Base-by-base conservation (phyloP, 2,113 vertebrate genomes). In the Nycticorax nycticorax region DNA sequence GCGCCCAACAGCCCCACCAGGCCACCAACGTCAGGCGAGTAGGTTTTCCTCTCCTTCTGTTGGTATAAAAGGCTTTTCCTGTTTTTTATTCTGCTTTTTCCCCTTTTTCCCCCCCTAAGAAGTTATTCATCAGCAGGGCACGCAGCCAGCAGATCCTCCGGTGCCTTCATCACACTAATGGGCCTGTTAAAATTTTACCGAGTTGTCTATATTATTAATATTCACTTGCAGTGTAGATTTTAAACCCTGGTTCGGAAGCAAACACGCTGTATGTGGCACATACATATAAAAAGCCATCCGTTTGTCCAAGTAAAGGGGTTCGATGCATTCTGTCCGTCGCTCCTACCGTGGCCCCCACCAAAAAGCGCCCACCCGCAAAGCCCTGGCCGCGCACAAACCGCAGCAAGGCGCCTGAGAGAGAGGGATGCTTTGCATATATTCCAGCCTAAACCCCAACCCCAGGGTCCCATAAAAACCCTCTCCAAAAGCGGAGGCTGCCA, bases 401-500 rank as follows among this genome's bases (percentile, higher is more conserved):
- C 63, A 39, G 3, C 64, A 19, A 6, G 0, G 1, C 47, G n/a
- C n/a, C n/a, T n/a, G n/a, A n/a, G n/a, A n/a, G n/a, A n/a, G n/a
- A n/a, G 26, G 12, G 4, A 14, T 1, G 0, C 18, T 12, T 9
- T 0, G n/a, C 5, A 1, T 1, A 2, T 13, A 11, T 30, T 16
- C 78, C 66, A 41, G 26, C 1, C 9, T 3, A 14, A 52, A 64
- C 0, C 33, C 17, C 64, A 39, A 41, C 5, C 8, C 17, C 12
- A 66, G 7, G 1, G 53, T 0, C 80, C 59, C 6, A 2, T 0
- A 33, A 43, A 66, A 0, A 4, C 21, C 26, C 10, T 19, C 43
- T 22, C 4, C 27, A 32, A 7, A 81, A 53, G 0, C 14, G 52
- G 24, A 50, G 13, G 35, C 35, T 33, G 59, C 33, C 50, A 39